A percentile compares a stretch with the other conserved stretches of the same genome.
Evolutionary conservation across 35 echinoderm and acorn worm genomes (phyloP).

Genomic region (Apostichopus parvimensis): DNA sequence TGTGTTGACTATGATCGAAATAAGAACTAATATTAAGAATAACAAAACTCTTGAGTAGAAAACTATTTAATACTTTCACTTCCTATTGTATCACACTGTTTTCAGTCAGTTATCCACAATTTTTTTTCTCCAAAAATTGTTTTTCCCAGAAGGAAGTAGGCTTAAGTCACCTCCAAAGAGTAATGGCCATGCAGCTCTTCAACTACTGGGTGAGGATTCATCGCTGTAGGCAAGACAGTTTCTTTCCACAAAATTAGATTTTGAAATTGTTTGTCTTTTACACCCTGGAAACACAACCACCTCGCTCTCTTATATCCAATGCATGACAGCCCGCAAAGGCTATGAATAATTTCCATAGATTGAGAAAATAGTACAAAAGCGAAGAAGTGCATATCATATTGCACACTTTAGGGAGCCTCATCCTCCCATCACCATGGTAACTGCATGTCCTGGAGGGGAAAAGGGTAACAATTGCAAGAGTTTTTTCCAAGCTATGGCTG

Average conservation of each 20-base stretch:
- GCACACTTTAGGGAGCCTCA: slow-evolving; percentile 32
- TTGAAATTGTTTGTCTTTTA: slow-evolving; percentile 27
- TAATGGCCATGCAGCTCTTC: slow-evolving; percentile 31
- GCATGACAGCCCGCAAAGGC: slow-evolving; percentile 21
- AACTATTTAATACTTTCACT: no score
- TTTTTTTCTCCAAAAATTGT: not conserved
- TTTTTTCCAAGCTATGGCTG: not conserved
- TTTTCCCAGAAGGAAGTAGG: not conserved
- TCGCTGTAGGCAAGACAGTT: not conserved
- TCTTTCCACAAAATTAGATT: slow-evolving; percentile 40
- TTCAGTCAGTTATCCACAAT: no score
- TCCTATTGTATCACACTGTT: no score
- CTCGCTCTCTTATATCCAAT: not conserved
- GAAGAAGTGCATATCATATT: slow-evolving; percentile 17
- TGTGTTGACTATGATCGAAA: no score
- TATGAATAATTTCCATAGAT: slow-evolving; percentile 47
- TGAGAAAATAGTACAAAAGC: slow-evolving; percentile 43
- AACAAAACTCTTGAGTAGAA: no score
- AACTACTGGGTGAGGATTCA: not conserved
- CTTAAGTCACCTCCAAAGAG: slow-evolving; percentile 43
- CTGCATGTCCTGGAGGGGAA: slow-evolving; percentile 32
- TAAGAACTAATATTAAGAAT: no score
- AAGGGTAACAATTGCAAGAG: slow-evolving; percentile 33
- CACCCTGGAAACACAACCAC: not conserved
- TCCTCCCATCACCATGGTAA: not conserved